Percentiles rank a stretch among this genome's conserved stretches.
phyloP scores from a whole-genome alignment of 2,888 invertebrate species.

The Ormia ochracea region DNA sequence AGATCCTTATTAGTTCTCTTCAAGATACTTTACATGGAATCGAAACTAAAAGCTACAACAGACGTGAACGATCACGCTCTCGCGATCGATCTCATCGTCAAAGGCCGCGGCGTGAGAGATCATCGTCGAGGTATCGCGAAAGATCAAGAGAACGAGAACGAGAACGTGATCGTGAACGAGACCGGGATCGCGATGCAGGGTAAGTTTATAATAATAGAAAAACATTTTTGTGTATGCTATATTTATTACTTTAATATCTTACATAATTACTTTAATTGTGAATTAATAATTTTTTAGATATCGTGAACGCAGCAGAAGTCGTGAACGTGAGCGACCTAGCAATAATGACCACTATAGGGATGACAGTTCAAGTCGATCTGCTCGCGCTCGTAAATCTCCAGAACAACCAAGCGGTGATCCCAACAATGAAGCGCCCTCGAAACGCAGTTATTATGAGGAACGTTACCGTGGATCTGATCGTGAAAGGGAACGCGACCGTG shows the following conservation, averaged over 20 bases:
- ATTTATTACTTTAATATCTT: too few relatives aligned
- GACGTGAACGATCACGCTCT: constrained; percentile 80
- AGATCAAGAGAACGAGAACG: constrained; percentile 84
- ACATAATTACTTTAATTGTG: too few relatives aligned
- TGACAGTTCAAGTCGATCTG: constrained; percentile 76
- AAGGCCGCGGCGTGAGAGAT: constrained; percentile 76
- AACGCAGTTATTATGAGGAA: constrained; percentile 87
- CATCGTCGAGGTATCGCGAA: constrained; percentile 82
- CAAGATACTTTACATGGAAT: constrained; percentile 98
- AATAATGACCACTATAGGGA: constrained; percentile 75
- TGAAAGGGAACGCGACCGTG: constrained; percentile 82
- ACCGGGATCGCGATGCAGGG: constrained; percentile 79
- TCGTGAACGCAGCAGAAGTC: constrained; percentile 84
- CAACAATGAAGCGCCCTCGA: constrained; percentile 75
- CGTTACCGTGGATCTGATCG: constrained; percentile 85
- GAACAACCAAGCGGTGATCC: constrained; percentile 77
- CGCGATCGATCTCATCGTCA: constrained; percentile 78
- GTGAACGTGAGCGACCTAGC: constrained; percentile 79
- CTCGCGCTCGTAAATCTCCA: constrained; percentile 79
- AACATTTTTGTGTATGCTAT: neutral
- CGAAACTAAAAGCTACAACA: constrained; percentile 96
- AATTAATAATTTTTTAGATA: constrained; percentile 35
- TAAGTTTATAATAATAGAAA: constrained; percentile 75
- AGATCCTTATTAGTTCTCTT: constrained; percentile 96
- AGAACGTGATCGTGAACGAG: constrained; percentile 81